These are phyloP conservation scores for Nemoura dubitans DNA, from an alignment of 2,888 invertebrate species.

Conservation along the genomic window DNA sequence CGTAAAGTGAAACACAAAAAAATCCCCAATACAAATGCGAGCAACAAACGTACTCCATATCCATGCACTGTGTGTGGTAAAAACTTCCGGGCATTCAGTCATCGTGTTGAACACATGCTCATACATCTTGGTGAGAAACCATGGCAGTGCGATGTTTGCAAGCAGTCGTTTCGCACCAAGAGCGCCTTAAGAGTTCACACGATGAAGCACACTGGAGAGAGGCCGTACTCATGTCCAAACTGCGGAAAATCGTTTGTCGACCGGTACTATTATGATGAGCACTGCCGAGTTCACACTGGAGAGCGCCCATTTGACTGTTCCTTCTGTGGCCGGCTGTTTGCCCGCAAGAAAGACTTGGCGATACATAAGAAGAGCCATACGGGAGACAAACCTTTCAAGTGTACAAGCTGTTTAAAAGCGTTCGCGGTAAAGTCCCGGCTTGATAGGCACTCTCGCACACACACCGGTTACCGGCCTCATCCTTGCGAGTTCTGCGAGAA, in stretches of 20 bases:
- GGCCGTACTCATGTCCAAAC: slow-evolving; percentile 45
- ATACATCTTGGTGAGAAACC: slow-evolving; percentile 52
- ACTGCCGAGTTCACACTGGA: slow-evolving; percentile 48
- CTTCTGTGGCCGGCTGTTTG: slow-evolving; percentile 46
- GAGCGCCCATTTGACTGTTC: slow-evolving; percentile 49
- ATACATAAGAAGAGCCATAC: slow-evolving; percentile 49
- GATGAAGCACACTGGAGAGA: slow-evolving; percentile 46
- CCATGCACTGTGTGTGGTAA: slow-evolving; percentile 50
- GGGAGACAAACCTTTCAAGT: slow-evolving; percentile 49
- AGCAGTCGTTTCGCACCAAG: slow-evolving; percentile 48
- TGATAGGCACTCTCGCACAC: slow-evolving; percentile 46
- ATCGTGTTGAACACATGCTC: slow-evolving; percentile 52
- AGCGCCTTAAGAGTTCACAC: slow-evolving; percentile 48
- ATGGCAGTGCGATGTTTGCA: slow-evolving; percentile 49
- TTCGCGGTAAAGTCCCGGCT: slow-evolving; percentile 50
- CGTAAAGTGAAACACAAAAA: not conserved
- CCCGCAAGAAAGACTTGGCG: slow-evolving; percentile 49
- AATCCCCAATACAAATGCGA: slow-evolving; percentile 5
- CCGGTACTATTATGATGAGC: slow-evolving; percentile 48
- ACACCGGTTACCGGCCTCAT: slow-evolving; percentile 46
- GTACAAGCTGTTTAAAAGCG: slow-evolving; percentile 44
- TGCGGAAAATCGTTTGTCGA: slow-evolving; percentile 45
- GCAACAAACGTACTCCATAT: slow-evolving; percentile 43
- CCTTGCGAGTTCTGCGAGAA: slow-evolving; percentile 47
- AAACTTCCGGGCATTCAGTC: slow-evolving; percentile 51